phyloP scores from a whole-genome alignment of 2,113 vertebrate species.

The Capreolus pygargus region DNA sequence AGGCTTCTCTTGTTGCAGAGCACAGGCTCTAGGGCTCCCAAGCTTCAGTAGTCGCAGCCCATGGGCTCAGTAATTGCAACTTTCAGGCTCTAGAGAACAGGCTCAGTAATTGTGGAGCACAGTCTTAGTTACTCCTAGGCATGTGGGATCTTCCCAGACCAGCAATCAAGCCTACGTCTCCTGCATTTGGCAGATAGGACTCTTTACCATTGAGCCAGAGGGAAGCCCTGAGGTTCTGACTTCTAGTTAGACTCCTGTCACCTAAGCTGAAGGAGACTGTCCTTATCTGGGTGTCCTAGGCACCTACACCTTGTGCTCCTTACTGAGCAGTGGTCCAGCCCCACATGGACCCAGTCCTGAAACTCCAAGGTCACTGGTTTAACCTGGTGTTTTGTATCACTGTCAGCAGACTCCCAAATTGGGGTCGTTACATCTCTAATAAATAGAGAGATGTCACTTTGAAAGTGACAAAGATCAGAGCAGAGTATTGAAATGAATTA shows the following conservation, averaged over 20 bases:
- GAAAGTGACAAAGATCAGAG: neutral
- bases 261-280: neutral
- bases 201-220: neutral
- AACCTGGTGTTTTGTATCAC: neutral
- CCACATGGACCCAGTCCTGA: neutral
- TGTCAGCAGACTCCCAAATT: neutral
- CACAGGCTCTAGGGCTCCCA: neutral
- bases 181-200: neutral
- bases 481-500: neutral
- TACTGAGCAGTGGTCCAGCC: neutral
- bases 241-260: neutral
- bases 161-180: neutral
- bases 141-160: neutral
- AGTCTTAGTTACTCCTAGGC: neutral
- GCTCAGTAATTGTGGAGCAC: accelerated
- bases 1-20: neutral
- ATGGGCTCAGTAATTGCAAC: neutral
- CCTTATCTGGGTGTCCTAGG: too few species aligned
- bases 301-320: neutral
- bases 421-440: neutral
- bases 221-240: neutral
- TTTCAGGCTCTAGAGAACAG: neutral
- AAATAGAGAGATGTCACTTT: neutral
- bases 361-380: neutral
- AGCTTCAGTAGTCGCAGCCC: neutral